These are phyloP conservation scores for Jacana jacana DNA, from an alignment of 2,113 vertebrate species.

Conservation along the genomic window DNA sequence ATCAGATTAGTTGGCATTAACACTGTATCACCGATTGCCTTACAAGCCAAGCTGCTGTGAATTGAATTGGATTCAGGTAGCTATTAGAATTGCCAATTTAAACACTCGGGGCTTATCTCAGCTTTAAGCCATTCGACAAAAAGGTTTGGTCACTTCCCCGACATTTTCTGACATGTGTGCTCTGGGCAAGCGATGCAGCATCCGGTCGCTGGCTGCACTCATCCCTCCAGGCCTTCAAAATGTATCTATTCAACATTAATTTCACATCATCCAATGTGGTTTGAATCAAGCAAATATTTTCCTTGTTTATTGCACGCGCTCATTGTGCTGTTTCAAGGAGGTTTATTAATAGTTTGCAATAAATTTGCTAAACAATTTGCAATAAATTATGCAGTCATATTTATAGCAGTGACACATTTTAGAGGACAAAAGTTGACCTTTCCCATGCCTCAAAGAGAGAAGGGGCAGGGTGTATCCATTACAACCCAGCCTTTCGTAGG, in stretches of 20 bases:
- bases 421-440: conserved; percentile 75
- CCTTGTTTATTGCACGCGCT: conserved; percentile 69
- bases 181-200: conserved; percentile 20
- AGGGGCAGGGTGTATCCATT: conserved; percentile 66
- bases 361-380: conserved; percentile 74
- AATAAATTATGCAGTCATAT: conserved; percentile 74
- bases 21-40: conserved; percentile 60
- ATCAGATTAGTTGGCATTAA: conserved; percentile 69
- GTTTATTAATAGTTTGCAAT: conserved; percentile 76
- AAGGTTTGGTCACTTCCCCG: conserved; percentile 50
- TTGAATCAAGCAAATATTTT: conserved; percentile 74
- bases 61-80: conserved; percentile 63
- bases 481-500: background rate
- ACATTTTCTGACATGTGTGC: conserved; percentile 54
- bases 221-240: conserved; percentile 55
- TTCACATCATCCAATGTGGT: conserved; percentile 69
- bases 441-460: conserved; percentile 74
- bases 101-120: conserved; percentile 35
- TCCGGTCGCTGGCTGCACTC: conserved; percentile 8
- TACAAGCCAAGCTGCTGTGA: conserved; percentile 54
- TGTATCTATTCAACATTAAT: conserved; percentile 58
- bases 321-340: conserved; percentile 66
- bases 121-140: conserved; percentile 67
- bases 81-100: conserved; percentile 65
- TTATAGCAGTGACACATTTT: conserved; percentile 75